Conservation (phyloP, 2,888 invertebrate species). For the Leptinotarsa tumamoca region DNA sequence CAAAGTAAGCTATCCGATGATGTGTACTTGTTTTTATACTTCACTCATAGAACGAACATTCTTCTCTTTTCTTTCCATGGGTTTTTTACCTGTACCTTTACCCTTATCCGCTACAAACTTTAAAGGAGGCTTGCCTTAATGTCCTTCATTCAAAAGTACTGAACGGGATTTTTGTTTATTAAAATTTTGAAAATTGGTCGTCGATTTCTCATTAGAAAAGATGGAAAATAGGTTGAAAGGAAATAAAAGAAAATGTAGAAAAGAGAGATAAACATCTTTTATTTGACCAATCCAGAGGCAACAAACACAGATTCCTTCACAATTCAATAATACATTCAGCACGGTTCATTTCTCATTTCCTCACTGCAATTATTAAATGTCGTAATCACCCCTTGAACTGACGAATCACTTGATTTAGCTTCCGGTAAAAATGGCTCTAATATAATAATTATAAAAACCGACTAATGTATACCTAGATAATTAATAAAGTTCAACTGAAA, state of each 20-base stretch:
- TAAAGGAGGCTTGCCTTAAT: too few species aligned
- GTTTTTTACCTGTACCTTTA: too few species aligned
- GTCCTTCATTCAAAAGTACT: too few species aligned
- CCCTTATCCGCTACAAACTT: too few species aligned
- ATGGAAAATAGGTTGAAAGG: background rate
- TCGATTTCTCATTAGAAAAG: too few species aligned
- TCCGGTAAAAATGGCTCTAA: background rate
- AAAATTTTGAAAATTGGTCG: too few species aligned
- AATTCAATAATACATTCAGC: background rate
- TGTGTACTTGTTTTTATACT: too few species aligned
- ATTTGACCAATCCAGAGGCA: constrained; percentile 19
- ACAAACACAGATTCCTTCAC: background rate
- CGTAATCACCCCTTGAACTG: constrained; percentile 4
- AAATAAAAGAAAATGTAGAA: constrained; percentile 4
- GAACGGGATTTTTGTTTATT: too few species aligned
- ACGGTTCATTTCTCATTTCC: constrained; percentile 4
- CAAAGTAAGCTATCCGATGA: too few species aligned
- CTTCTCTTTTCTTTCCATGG: too few species aligned
- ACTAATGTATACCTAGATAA: constrained; percentile 15
- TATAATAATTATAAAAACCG: constrained; percentile 17
- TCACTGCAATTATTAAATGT: constrained; percentile 24
- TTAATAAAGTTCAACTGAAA: constrained; percentile 2
- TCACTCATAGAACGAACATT: too few species aligned
- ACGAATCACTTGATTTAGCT: background rate
- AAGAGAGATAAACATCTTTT: constrained; percentile 8